Evolutionary conservation across 53 echinoderm and acorn worm genomes (phyloP).

Genomic region (Echinometra lucunter): DNA sequence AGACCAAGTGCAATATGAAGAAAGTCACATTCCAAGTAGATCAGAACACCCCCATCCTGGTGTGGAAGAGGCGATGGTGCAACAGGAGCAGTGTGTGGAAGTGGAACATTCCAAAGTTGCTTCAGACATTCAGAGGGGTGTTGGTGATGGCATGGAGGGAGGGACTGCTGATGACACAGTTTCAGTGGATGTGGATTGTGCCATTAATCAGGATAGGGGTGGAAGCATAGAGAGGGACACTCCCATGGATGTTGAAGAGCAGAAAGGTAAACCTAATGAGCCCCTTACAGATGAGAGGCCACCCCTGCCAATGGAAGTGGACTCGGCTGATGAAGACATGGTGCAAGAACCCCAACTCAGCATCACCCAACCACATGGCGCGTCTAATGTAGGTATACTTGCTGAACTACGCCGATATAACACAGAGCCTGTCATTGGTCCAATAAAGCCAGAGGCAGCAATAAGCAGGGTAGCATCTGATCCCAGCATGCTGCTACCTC

Average conservation of each 20-base stretch:
- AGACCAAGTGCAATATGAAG: slow-evolving; percentile 58
- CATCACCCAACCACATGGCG: neutral
- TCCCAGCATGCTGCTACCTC: slow-evolving; percentile 37
- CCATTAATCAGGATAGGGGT: slow-evolving; percentile 60
- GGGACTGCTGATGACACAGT: slow-evolving; percentile 13
- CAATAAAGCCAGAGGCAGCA: neutral
- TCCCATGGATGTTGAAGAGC: slow-evolving; percentile 28
- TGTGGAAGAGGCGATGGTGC: slow-evolving; percentile 46
- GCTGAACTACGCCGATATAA: slow-evolving; percentile 10
- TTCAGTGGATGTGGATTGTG: slow-evolving; percentile 38
- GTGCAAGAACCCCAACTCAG: neutral
- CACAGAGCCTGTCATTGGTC: slow-evolving; percentile 45
- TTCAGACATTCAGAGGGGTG: slow-evolving; percentile 49
- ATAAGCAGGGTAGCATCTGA: neutral
- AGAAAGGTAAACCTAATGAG: neutral
- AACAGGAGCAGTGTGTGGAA: neutral
- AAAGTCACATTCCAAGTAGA: slow-evolving; percentile 4
- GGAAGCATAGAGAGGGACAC: slow-evolving; percentile 67
- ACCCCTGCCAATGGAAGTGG: slow-evolving; percentile 81
- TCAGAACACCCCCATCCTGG: slow-evolving; percentile 56
- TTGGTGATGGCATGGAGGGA: neutral
- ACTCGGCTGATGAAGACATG: slow-evolving; percentile 31
- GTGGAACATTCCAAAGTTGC: slow-evolving; percentile 3
- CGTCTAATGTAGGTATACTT: neutral
- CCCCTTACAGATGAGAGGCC: slow-evolving; percentile 22